Conservation (phyloP, 2,113 vertebrate species). For the Microtus richardsoni region DNA sequence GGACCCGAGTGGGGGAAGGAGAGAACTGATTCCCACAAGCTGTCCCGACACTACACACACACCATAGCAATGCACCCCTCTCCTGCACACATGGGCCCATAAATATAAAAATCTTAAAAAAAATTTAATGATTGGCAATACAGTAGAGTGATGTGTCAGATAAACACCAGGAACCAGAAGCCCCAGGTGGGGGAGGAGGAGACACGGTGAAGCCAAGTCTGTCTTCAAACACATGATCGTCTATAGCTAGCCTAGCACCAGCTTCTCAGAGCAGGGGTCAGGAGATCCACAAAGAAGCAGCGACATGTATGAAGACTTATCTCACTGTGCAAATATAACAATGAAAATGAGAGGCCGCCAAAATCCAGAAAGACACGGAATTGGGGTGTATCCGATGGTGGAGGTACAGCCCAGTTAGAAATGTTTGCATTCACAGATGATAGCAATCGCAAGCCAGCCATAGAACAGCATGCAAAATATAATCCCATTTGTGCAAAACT, state of each 20-base stretch:
- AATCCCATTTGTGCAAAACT: conserved; percentile 56
- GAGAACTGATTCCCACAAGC: too few species aligned
- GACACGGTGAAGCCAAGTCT: not conserved
- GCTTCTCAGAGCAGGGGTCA: not conserved
- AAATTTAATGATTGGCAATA: not conserved
- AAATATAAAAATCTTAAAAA: not conserved
- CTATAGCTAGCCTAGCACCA: fast-evolving
- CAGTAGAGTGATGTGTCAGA: not conserved
- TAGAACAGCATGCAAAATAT: not conserved
- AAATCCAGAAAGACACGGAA: not conserved
- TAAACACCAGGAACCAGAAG: not conserved
- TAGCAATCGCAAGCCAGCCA: not conserved
- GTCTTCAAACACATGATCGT: fast-evolving
- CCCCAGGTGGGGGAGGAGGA: too few species aligned
- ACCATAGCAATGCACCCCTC: not conserved
- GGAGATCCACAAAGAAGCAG: not conserved
- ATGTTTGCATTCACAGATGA: not conserved
- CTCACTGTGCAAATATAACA: not conserved
- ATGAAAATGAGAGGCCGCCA: not conserved
- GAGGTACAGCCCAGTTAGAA: not conserved
- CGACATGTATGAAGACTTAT: not conserved
- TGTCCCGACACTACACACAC: not conserved
- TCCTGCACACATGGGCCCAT: not conserved
- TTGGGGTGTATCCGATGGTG: not conserved
- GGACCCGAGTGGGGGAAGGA: not conserved